These are phyloP conservation scores for Psococerastis gibbosa DNA, from an alignment of 2,888 invertebrate genomes.

Conservation along the genomic window DNA sequence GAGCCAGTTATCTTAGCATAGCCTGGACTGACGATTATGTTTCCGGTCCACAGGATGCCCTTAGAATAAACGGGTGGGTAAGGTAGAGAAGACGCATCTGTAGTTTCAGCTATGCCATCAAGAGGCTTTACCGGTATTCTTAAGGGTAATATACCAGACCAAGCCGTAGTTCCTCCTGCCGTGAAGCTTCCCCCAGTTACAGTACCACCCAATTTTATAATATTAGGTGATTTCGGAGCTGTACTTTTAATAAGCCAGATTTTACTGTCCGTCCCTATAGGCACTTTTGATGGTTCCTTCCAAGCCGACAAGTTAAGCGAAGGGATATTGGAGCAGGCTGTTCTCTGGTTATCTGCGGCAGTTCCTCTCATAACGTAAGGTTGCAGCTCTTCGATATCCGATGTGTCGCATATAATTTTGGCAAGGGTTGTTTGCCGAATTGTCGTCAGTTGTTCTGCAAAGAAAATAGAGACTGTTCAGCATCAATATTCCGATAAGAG, in stretches of 20 bases:
- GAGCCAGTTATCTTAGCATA: not conserved
- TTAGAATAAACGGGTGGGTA: not conserved
- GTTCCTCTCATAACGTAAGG: constrained; percentile 48
- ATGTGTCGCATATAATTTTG: constrained; percentile 56
- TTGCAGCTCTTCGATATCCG: constrained; percentile 41
- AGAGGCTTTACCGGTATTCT: not conserved
- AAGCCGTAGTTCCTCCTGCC: not conserved
- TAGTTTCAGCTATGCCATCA: not conserved
- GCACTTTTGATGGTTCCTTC: constrained; percentile 25
- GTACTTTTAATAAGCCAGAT: not conserved
- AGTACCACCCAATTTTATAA: not conserved
- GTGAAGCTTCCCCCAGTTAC: not conserved
- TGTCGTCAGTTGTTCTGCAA: constrained; percentile 54
- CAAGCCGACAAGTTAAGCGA: constrained; percentile 37
- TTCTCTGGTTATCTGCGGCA: constrained; percentile 33
- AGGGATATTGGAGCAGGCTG: constrained; percentile 41
- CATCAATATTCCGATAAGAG: too few species aligned
- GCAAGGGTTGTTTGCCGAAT: constrained; percentile 58
- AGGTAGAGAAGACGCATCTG: not conserved
- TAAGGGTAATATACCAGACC: not conserved
- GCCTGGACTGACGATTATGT: not conserved
- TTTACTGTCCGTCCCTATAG: not conserved
- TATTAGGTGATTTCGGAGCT: not conserved
- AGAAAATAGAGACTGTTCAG: constrained; percentile 11
- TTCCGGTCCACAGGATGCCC: not conserved